These are phyloP conservation scores for Ctenicera cuprea DNA, from an alignment of 2,888 invertebrate genomes.

Conservation along the genomic window DNA sequence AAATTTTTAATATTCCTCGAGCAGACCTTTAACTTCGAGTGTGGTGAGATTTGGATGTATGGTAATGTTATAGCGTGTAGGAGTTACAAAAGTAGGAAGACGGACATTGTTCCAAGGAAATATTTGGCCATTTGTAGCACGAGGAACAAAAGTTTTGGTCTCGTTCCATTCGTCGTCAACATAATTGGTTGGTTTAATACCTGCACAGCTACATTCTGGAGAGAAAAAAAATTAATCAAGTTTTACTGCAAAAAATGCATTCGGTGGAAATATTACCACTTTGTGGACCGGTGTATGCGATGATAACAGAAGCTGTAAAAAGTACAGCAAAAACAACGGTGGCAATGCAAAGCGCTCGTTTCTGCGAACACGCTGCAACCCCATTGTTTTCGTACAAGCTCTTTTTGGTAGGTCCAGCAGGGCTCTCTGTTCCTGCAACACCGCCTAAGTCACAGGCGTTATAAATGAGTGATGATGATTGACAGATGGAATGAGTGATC, in stretches of 20 bases:
- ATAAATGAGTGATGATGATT: slow-evolving; percentile 65
- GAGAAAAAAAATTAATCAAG: slow-evolving; percentile 59
- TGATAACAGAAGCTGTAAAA: slow-evolving; percentile 88
- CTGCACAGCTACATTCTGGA: slow-evolving; percentile 82
- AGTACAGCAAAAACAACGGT: slow-evolving; percentile 86
- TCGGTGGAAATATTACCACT: slow-evolving; percentile 77
- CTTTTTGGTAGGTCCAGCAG: slow-evolving; percentile 78
- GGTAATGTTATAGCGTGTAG: slow-evolving; percentile 90
- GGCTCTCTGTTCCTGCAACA: slow-evolving; percentile 78
- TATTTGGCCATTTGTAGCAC: slow-evolving; percentile 84
- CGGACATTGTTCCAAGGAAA: slow-evolving; percentile 87
- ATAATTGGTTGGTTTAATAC: slow-evolving; percentile 78
- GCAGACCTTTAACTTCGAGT: slow-evolving; percentile 87
- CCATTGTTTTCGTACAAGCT: slow-evolving; percentile 84
- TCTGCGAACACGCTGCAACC: slow-evolving; percentile 91
- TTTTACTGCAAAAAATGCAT: background rate
- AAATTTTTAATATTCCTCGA: too few species aligned
- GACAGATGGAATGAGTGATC: slow-evolving; percentile 62
- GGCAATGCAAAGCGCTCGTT: slow-evolving; percentile 88
- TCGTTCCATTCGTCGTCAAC: slow-evolving; percentile 79
- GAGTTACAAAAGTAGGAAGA: slow-evolving; percentile 86
- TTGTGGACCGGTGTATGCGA: slow-evolving; percentile 93
- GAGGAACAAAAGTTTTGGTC: slow-evolving; percentile 78
- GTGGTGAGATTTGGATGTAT: slow-evolving; percentile 95
- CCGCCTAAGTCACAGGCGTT: slow-evolving; percentile 71